A percentile compares a stretch with the other conserved stretches of the same genome.
Evolutionary conservation across 1,140 invertebrate species (phyloP).

Genomic region (Ctenoplectra terminalis): DNA sequence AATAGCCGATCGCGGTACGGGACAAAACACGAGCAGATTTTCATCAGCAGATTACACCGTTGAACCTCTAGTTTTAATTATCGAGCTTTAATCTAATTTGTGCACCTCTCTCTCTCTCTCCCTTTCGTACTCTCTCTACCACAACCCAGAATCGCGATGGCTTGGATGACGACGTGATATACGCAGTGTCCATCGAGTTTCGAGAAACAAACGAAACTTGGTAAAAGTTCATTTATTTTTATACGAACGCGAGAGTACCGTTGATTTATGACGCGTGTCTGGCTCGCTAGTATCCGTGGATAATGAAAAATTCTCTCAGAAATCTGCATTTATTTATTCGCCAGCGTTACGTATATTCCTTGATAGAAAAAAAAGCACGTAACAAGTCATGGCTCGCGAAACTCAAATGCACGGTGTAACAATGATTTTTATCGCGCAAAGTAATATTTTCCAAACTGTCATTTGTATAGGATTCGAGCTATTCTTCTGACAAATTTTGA

Average conservation of each 20-base stretch:
- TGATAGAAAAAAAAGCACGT: slow-evolving; percentile 18
- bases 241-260: background rate
- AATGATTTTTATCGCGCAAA: slow-evolving; percentile 1
- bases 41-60: slow-evolving; percentile 54
- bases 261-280: slow-evolving; percentile 55
- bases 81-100: slow-evolving; percentile 62
- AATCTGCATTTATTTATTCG: slow-evolving; percentile 30
- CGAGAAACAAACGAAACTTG: slow-evolving; percentile 35
- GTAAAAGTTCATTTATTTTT: slow-evolving; percentile 49
- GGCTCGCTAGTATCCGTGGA: slow-evolving; percentile 25
- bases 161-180: slow-evolving; percentile 46
- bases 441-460: background rate
- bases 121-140: background rate
- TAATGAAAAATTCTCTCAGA: slow-evolving; percentile 47
- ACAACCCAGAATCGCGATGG: slow-evolving; percentile 6
- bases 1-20: background rate
- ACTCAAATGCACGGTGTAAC: slow-evolving; percentile 4
- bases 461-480: background rate
- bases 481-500: slow-evolving; percentile 8
- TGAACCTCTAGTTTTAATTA: slow-evolving; percentile 59
- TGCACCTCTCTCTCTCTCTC: background rate
- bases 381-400: background rate
- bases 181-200: slow-evolving; percentile 45
- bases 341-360: background rate
- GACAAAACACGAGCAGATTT: slow-evolving; percentile 37